Conservation (phyloP, 2,888 invertebrate genomes). For the Kryphioiulus occultus region DNA sequence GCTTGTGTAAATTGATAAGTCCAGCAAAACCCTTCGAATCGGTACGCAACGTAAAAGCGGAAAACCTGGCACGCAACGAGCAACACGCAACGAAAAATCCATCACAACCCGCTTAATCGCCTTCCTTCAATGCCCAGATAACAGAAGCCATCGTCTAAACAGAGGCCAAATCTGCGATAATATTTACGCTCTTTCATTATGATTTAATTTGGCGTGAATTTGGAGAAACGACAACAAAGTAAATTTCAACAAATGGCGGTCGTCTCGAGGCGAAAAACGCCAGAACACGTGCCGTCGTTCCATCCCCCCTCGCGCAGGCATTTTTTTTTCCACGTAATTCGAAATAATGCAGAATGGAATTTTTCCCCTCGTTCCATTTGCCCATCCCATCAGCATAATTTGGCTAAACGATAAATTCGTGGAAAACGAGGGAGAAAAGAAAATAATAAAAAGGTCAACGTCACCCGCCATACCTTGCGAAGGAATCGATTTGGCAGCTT, state of each 20-base stretch:
- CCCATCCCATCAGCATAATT: not conserved
- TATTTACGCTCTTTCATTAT: no score
- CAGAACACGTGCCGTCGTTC: not conserved
- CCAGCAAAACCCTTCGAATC: no score
- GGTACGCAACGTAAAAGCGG: no score
- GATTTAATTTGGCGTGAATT: no score
- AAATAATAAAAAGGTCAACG: not conserved
- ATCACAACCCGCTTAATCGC: no score
- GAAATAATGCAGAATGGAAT: not conserved
- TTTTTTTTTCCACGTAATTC: not conserved
- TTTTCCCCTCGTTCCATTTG: no score
- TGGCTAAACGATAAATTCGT: not conserved
- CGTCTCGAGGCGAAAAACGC: slow-evolving; percentile 4
- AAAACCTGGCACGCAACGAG: no score
- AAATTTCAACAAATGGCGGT: slow-evolving; percentile 22
- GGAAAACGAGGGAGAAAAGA: not conserved
- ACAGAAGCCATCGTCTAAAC: no score
- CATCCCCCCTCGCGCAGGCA: not conserved
- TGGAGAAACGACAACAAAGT: not conserved
- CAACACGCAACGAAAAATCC: no score
- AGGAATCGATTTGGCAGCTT: slow-evolving; percentile 31
- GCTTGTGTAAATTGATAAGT: no score
- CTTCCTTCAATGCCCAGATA: no score
- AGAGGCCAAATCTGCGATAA: no score
- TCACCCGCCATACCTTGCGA: not conserved